Evolutionary conservation across 2,113 vertebrate species (phyloP).

Genomic region (Oncorhynchus keta): DNA sequence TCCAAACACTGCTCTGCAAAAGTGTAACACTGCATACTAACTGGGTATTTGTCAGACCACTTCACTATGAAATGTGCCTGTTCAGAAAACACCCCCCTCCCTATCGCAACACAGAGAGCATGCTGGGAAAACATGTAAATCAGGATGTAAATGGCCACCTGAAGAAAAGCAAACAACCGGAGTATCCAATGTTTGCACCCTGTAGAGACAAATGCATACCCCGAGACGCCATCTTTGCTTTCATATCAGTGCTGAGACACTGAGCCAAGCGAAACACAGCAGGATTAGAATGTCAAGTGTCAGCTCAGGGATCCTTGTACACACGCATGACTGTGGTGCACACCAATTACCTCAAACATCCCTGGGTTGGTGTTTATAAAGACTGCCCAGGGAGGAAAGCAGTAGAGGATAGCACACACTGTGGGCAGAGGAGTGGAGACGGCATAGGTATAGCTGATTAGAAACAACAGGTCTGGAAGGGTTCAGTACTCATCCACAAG

Average conservation of each 20-base stretch:
- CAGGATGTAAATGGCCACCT: slow-evolving; percentile 4
- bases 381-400: not conserved
- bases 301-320: not conserved
- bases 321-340: not conserved
- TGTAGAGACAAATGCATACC: slow-evolving; percentile 29
- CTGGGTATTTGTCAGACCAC: not conserved
- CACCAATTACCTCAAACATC: not conserved
- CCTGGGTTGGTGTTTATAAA: not conserved
- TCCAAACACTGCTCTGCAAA: too few species aligned
- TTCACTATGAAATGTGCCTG: not conserved
- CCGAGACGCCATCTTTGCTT: slow-evolving; percentile 29
- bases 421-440: not conserved
- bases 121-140: slow-evolving; percentile 20
- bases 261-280: slow-evolving; percentile 23
- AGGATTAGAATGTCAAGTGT: slow-evolving; percentile 20
- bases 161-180: slow-evolving; percentile 20
- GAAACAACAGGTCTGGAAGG: not conserved
- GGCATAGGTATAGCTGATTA: not conserved
- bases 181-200: slow-evolving; percentile 31
- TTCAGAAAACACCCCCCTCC: not conserved
- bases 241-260: slow-evolving; percentile 30
- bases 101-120: not conserved
- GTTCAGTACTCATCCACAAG: not conserved
- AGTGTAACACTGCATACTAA: too few species aligned
- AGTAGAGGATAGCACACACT: not conserved